Percentiles rank a stretch among this genome's conserved stretches.
phyloP scores from a whole-genome alignment of 2,113 vertebrate species.

The Atractosteus spatula region DNA sequence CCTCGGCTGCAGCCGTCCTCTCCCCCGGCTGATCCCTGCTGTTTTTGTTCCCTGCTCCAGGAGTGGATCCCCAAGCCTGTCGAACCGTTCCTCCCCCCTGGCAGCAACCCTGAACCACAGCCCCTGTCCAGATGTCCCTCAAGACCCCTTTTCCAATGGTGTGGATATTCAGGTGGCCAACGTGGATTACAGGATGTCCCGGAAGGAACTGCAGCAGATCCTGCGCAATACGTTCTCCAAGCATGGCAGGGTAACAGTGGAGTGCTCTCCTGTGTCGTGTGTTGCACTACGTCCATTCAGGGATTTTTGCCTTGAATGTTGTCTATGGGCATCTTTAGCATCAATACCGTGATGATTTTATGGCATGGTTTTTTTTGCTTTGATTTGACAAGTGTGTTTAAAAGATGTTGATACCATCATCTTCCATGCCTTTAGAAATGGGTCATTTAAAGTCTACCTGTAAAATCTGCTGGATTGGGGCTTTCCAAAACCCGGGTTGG shows the following conservation, averaged over 20 bases:
- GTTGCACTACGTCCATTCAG: not conserved
- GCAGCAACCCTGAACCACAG: conserved; percentile 50
- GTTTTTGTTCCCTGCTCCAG: conserved; percentile 42
- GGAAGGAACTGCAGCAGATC: conserved; percentile 88
- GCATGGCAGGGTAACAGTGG: conserved; percentile 78
- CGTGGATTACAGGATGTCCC: conserved; percentile 90
- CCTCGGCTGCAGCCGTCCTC: not conserved
- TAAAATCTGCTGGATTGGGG: too few relatives aligned
- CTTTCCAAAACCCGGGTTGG: too few relatives aligned
- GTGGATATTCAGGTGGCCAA: conserved; percentile 88
- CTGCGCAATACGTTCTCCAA: conserved; percentile 80
- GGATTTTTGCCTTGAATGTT: too few relatives aligned
- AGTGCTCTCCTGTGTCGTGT: not conserved
- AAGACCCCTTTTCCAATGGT: conserved; percentile 84
- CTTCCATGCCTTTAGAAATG: too few relatives aligned
- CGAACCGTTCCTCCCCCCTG: conserved; percentile 83
- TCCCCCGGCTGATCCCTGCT: not conserved
- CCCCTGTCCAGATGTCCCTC: conserved; percentile 48
- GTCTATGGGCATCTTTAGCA: too few relatives aligned
- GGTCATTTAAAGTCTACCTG: too few relatives aligned
- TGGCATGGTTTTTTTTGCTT: too few relatives aligned
- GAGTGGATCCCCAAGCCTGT: conserved; percentile 81
- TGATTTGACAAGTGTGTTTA: too few relatives aligned
- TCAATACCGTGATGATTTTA: too few relatives aligned
- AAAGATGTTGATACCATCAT: too few relatives aligned